Conservation (phyloP, 2,797 vertebrate species). For the Valencia hispanica region DNA sequence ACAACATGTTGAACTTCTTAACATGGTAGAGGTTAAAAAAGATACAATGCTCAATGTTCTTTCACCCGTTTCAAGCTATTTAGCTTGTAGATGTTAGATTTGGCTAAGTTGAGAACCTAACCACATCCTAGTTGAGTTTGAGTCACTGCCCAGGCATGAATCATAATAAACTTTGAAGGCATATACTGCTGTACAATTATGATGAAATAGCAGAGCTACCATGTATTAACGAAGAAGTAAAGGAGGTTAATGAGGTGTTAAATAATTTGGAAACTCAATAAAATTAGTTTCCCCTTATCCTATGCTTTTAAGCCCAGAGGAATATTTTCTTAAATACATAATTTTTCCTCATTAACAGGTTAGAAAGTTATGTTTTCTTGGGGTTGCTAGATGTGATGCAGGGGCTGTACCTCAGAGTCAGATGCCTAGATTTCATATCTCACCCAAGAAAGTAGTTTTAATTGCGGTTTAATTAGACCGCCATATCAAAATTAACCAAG, state of each 20-base stretch:
- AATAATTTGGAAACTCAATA: neutral
- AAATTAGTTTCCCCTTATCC: neutral
- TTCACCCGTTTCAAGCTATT: neutral
- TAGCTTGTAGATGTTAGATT: neutral
- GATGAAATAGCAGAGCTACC: neutral
- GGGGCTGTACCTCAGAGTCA: neutral
- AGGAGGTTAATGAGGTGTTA: neutral
- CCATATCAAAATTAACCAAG: neutral
- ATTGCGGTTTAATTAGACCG: neutral
- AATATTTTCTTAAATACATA: neutral
- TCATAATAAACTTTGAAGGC: neutral
- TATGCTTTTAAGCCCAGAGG: neutral
- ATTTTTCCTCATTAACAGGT: neutral
- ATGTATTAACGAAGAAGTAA: neutral
- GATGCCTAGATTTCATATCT: neutral
- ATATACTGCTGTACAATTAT: neutral
- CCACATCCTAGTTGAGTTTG: neutral
- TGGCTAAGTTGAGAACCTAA: neutral
- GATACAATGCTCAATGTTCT: neutral
- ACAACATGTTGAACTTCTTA: neutral
- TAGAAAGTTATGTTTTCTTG: neutral
- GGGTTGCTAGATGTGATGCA: neutral
- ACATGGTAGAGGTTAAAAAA: neutral
- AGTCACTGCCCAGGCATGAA: neutral
- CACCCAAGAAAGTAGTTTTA: neutral